Evolutionary conservation across 2,797 vertebrate genomes (phyloP).

Genomic region (Ceryle rudis): DNA sequence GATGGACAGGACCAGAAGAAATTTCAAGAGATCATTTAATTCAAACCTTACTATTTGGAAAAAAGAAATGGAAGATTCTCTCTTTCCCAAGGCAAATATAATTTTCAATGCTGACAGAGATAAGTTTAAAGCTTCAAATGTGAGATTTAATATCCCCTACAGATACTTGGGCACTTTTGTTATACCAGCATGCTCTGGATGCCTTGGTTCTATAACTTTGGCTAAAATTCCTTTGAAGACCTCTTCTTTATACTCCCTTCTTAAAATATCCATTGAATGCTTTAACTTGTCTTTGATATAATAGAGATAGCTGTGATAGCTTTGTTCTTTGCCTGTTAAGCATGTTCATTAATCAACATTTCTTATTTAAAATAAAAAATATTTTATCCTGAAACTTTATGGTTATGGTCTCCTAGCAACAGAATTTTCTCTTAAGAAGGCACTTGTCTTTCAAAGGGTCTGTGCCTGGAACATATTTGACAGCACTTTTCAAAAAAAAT

Average conservation of each 20-base stretch:
- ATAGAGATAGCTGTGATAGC: slow-evolving; percentile 24
- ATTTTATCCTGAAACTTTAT: slow-evolving; percentile 48
- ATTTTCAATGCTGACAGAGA: not conserved
- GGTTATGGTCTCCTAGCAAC: slow-evolving; percentile 55
- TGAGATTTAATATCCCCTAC: not conserved
- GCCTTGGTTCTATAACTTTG: not conserved
- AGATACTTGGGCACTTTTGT: not conserved
- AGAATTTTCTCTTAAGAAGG: slow-evolving; percentile 40
- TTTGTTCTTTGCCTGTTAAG: slow-evolving; percentile 50
- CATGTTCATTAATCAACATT: slow-evolving; percentile 56
- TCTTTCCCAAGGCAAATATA: not conserved
- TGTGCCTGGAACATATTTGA: slow-evolving; percentile 25
- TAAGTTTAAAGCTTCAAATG: not conserved
- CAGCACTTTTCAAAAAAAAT: not conserved
- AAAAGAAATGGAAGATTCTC: not conserved
- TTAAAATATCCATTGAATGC: slow-evolving; percentile 16
- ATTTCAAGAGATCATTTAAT: not conserved
- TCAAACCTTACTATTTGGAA: not conserved
- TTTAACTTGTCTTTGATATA: slow-evolving; percentile 30
- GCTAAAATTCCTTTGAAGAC: slow-evolving; percentile 25
- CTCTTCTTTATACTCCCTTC: not conserved
- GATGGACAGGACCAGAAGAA: not conserved
- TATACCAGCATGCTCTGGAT: not conserved
- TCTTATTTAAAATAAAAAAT: slow-evolving; percentile 54
- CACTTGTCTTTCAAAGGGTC: slow-evolving; percentile 50